phyloP scores from a whole-genome alignment of 53 echinoderm and acorn worm species.

The Actinopyga echinites region DNA sequence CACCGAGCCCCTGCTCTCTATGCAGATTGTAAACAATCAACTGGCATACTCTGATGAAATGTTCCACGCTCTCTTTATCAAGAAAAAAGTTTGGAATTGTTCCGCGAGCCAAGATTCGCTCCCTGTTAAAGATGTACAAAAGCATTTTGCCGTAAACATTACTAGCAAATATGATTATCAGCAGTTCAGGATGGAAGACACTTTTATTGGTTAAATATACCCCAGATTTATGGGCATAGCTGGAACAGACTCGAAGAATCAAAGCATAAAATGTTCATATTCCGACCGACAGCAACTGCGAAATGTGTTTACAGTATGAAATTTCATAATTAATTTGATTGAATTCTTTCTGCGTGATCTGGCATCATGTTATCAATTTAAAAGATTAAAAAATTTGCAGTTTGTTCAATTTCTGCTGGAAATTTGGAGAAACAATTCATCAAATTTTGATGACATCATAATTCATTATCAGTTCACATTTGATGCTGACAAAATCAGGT shows the following conservation, averaged over 20 bases:
- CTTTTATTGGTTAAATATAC: conserved; percentile 19
- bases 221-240: conserved; percentile 5
- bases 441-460: too few species aligned
- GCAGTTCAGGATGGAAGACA: conserved; percentile 3
- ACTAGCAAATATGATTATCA: too few species aligned
- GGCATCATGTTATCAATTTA: neutral
- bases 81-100: too few species aligned
- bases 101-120: too few species aligned
- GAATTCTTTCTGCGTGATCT: neutral
- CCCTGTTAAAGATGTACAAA: too few species aligned
- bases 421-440: too few species aligned
- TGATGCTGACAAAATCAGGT: too few species aligned
- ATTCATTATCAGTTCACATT: too few species aligned
- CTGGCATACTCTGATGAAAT: neutral
- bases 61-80: neutral
- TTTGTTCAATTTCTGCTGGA: neutral
- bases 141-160: too few species aligned
- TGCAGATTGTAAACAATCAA: conserved; percentile 31
- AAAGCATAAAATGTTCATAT: neutral
- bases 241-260: neutral
- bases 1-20: neutral
- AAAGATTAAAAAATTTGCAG: conserved; percentile 13
- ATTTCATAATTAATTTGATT: conserved; percentile 11
- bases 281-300: neutral
- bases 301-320: conserved; percentile 1